phyloP scores from a whole-genome alignment of 2,888 invertebrate species.

The Poecilus cupreus region DNA sequence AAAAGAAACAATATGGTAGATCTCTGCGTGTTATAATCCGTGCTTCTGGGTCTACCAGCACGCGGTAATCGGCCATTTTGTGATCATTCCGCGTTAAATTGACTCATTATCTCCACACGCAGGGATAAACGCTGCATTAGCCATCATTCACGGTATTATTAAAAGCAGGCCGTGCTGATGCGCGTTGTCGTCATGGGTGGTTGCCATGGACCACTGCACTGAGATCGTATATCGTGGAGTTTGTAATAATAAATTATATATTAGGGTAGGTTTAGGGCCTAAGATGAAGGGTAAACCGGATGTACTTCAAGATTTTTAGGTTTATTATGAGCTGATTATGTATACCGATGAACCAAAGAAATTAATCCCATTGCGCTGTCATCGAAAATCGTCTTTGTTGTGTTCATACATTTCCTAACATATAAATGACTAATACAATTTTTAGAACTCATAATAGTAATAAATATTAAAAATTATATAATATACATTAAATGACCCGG shows the following conservation, averaged over 20 bases:
- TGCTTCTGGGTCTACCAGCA: conserved; percentile 12
- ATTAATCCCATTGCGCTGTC: too few species aligned
- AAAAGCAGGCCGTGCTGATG: neutral
- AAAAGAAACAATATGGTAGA: neutral
- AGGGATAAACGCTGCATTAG: conserved; percentile 33
- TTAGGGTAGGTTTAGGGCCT: neutral
- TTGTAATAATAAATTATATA: neutral
- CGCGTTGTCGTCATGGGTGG: conserved; percentile 14
- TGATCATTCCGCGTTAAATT: conserved; percentile 49
- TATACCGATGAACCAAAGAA: too few species aligned
- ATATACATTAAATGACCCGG: too few species aligned
- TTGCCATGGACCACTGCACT: neutral
- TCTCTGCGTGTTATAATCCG: conserved; percentile 40
- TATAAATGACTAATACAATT: too few species aligned
- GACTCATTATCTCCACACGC: conserved; percentile 51
- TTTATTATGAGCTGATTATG: too few species aligned
- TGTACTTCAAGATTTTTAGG: neutral
- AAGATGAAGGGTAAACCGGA: conserved; percentile 18
- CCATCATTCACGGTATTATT: conserved; percentile 39
- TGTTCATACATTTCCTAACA: too few species aligned
- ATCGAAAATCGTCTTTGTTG: too few species aligned
- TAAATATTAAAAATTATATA: too few species aligned
- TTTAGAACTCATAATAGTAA: too few species aligned
- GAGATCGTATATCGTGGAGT: conserved; percentile 3
- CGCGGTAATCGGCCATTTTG: conserved; percentile 51